Conservation (phyloP, 2,888 invertebrate species). For the Zelleria hepariella region DNA sequence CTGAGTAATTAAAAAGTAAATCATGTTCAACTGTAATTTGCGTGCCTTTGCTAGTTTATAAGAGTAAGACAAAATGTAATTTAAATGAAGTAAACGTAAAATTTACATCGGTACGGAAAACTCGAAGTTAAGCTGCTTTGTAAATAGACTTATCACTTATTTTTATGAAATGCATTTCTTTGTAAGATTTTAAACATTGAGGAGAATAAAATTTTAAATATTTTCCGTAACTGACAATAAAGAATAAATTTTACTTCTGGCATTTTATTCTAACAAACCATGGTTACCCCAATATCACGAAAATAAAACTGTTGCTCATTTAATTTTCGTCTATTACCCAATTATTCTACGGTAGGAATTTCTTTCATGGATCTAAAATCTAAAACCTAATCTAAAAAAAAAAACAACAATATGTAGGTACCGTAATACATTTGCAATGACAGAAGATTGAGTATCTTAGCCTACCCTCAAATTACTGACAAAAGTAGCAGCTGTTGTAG, state of each 20-base stretch:
- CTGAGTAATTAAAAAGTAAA: not conserved
- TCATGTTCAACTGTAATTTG: not conserved
- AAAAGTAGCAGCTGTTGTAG: too few species aligned
- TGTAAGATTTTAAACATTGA: conserved; percentile 56
- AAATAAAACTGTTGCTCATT: too few species aligned
- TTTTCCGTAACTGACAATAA: conserved; percentile 69
- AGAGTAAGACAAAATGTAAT: not conserved
- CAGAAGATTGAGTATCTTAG: too few species aligned
- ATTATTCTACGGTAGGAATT: too few species aligned
- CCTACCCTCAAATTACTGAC: too few species aligned
- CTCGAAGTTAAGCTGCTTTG: conserved; percentile 15
- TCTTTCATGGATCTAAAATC: too few species aligned
- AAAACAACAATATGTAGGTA: too few species aligned
- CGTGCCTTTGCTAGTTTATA: conserved; percentile 4
- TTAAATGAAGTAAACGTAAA: not conserved
- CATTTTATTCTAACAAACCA: not conserved
- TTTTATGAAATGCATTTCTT: conserved; percentile 68
- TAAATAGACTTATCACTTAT: conserved; percentile 53
- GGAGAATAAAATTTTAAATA: conserved; percentile 63
- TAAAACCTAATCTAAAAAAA: too few species aligned
- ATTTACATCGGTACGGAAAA: not conserved
- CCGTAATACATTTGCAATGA: too few species aligned
- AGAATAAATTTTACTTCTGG: conserved; percentile 21
- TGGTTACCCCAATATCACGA: not conserved
- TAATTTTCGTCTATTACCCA: too few species aligned